Evolutionary conservation across 2,888 invertebrate species (phyloP), one percentile per base, ranked within the genome.

Genomic region (Chrysolina americana): DNA sequence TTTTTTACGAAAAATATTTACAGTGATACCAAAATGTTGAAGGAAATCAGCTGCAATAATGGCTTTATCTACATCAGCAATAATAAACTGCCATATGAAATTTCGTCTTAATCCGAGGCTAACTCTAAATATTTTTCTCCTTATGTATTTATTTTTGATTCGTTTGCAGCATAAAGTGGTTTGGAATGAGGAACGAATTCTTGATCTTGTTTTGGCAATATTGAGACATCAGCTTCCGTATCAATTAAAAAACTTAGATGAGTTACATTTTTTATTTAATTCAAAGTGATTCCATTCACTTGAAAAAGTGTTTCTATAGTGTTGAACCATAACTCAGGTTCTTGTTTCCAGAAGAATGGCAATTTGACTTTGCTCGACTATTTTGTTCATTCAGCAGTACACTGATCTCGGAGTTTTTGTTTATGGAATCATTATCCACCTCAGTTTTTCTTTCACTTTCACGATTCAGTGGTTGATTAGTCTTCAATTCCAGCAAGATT

Each of bases 11-110:
- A 41, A n/a, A 10, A 79, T 15, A 56, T 79, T 78, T 5, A 77
- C 74, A 36, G 78, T 15, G 56, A 81, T 64, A 15, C 66, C 73
- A 50, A 59, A 78, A 66, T 76, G 53, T 13, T 41, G 28, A 50
- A 81, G 47, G 70, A 79, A 80, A 66, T 81, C 77, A 13, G 76
- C 74, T 11, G 78, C 81, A n/a, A 80, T 76, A n/a, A 79, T 80
- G 11, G 79, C 69, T 36, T 68, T 69, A 6, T 47, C 41, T 11
- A 80, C 74, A 13, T 79, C 74, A 0, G 81, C 81, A 8, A 81
- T 65, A 6, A 79, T n/a, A 53, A 81, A 81, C 5, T 64, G 44
- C 79, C 79, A 81, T 41, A 36, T 19, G 65, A 75, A 78, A 11
- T 62, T 23, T 13, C 76, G 71, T 15, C 80, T 62, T 15, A 81